phyloP scores from a whole-genome alignment of 1,140 invertebrate genomes.

The Dreissena polymorpha region DNA sequence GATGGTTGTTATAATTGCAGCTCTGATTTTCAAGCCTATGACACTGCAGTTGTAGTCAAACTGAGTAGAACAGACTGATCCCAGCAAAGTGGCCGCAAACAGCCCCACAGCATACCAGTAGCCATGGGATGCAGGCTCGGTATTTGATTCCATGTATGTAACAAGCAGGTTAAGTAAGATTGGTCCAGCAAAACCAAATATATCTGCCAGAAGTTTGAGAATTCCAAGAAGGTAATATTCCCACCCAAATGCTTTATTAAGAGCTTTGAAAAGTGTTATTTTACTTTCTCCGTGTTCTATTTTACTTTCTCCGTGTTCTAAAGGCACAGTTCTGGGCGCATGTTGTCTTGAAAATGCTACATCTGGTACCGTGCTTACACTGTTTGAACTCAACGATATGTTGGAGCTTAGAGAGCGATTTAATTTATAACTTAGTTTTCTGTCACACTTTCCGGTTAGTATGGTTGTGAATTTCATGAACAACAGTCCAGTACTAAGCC shows the following conservation, averaged over 20 bases:
- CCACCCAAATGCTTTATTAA: conserved; percentile 91
- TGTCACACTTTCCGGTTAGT: conserved; percentile 34
- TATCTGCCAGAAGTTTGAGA: conserved; percentile 91
- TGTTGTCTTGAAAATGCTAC: conserved; percentile 37
- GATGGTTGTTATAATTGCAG: conserved; percentile 90
- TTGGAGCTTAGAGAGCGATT: conserved; percentile 12
- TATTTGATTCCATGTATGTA: conserved; percentile 88
- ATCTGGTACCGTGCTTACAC: conserved; percentile 40
- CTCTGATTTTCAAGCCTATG: conserved; percentile 92
- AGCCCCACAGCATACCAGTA: conserved; percentile 91
- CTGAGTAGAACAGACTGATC: conserved; percentile 90
- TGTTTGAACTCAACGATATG: background rate
- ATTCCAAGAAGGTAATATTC: conserved; percentile 95
- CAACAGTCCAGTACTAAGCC: conserved; percentile 84
- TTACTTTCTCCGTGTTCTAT: background rate
- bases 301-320: no score
- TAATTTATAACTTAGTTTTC: conserved; percentile 6
- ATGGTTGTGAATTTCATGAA: conserved; percentile 81
- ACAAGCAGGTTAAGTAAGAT: conserved; percentile 92
- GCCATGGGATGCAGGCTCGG: conserved; percentile 84
- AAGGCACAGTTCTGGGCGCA: conserved; percentile 1
- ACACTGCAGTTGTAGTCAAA: conserved; percentile 95
- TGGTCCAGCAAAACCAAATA: conserved; percentile 92
- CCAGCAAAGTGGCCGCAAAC: conserved; percentile 80
- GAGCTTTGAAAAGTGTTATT: conserved; percentile 84